A percentile compares a stretch with the other conserved stretches of the same genome.
These are phyloP conservation scores for Trochalopteron elliotii DNA, from an alignment of 2,113 vertebrate species.

Conservation along the genomic window DNA sequence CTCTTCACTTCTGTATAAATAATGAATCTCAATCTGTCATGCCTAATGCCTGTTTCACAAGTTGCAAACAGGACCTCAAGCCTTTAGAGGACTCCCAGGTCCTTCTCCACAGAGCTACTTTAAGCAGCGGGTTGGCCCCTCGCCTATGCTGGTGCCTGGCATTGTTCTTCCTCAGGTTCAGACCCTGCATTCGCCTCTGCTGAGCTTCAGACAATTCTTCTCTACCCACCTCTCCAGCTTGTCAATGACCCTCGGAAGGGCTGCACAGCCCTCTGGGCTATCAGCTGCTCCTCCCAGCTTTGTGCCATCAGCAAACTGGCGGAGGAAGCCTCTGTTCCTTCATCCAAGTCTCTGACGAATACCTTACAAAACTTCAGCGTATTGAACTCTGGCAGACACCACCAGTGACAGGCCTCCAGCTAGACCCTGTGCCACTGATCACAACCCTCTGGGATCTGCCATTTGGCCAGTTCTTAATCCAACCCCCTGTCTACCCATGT, in stretches of 20 bases:
- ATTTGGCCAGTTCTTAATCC: background rate
- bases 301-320: background rate
- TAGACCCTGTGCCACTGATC: background rate
- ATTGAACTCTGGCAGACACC: background rate
- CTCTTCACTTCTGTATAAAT: background rate
- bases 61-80: background rate
- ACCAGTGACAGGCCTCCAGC: background rate
- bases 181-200: background rate
- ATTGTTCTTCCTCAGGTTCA: background rate
- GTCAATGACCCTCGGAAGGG: no score
- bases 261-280: background rate
- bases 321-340: background rate
- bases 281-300: background rate
- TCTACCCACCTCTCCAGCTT: background rate
- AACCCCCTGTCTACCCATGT: background rate
- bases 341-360: background rate
- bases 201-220: background rate
- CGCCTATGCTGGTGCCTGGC: background rate
- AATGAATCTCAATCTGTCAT: background rate
- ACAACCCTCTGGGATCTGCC: background rate
- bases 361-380: background rate
- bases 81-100: background rate
- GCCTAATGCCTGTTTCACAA: background rate
- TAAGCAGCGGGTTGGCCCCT: fast-evolving
- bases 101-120: background rate